Conservation (phyloP, 2,888 invertebrate genomes). For the Lithophane semibrunnea region DNA sequence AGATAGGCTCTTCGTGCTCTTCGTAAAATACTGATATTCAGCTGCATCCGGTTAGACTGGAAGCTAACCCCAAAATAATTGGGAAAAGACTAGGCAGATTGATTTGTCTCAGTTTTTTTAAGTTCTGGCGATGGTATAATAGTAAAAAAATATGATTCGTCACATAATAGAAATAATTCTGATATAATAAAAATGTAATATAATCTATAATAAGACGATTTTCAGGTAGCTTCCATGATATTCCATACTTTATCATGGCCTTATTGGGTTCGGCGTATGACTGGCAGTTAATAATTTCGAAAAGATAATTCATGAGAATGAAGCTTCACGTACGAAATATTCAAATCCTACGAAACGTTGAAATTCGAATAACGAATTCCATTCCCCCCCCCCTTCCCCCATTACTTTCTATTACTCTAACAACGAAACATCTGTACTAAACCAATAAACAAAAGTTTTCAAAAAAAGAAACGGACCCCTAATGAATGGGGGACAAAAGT, state of each 20-base stretch:
- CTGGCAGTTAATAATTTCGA: neutral
- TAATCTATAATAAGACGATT: neutral
- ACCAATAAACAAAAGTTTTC: conserved; percentile 46
- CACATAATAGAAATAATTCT: neutral
- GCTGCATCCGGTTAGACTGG: too few species aligned
- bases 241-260: neutral
- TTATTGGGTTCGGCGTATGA: neutral
- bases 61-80: too few species aligned
- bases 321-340: neutral
- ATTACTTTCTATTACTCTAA: neutral
- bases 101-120: neutral
- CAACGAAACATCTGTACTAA: conserved; percentile 53
- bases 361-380: conserved; percentile 7
- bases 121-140: neutral
- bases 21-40: too few species aligned
- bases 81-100: too few species aligned
- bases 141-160: neutral
- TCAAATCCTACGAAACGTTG: neutral
- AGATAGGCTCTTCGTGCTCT: too few species aligned
- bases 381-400: neutral
- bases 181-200: neutral
- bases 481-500: conserved; percentile 55
- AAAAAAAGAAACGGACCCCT: conserved; percentile 26
- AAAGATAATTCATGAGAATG: neutral
- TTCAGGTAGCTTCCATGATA: neutral